Evolutionary conservation across 1,140 invertebrate species (phyloP), one percentile per base, ranked within the genome.

Genomic region (Steinernema khuongi): DNA sequence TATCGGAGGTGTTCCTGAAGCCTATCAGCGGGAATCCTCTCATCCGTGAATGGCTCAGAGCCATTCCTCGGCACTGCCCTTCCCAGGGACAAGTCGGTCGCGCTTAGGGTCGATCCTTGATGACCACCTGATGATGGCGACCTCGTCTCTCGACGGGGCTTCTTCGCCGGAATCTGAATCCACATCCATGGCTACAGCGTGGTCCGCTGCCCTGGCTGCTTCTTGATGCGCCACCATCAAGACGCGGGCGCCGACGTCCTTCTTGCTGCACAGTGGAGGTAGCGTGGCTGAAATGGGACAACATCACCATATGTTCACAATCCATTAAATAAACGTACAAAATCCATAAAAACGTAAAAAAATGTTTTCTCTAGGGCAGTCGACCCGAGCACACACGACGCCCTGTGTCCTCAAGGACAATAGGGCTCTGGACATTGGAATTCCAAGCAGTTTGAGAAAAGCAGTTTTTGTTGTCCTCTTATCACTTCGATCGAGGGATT

Each of bases 1-100:
- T 97, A 97, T 73, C 94, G 90, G 90, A 99, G 94, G 87, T 99
- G 97, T 81, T 99, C 94, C 72, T 94, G 93, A 1, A 99, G 92
- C 86, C 98, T 97, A 80, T 91, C 92, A 0, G 95, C 94, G 0
- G 94, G 94, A 81, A 99, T 97, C 81, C 92, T 91, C 85, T 99
- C 96, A 36, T 94, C 94, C 26, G 96, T 99, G 80, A 99, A 94
- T 0, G 96, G 96, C 1, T 96, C 99, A 73, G 19, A 99, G 89
- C 87, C 91, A 97, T 80, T 96, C 93, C 83, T 98, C 95, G 11
- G 89, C 86, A 43, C 88, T 87, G 18, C 86, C 87, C 4, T 89
- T 88, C 7, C 11, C 11, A 60, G 50, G 50, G 4, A 11, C 50
- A 26, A 22, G 11, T 28, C 50, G 28, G 60, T 43, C 28, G 44